Evolutionary conservation across 2,888 invertebrate genomes (phyloP).

Genomic region (Laspeyria flexula): DNA sequence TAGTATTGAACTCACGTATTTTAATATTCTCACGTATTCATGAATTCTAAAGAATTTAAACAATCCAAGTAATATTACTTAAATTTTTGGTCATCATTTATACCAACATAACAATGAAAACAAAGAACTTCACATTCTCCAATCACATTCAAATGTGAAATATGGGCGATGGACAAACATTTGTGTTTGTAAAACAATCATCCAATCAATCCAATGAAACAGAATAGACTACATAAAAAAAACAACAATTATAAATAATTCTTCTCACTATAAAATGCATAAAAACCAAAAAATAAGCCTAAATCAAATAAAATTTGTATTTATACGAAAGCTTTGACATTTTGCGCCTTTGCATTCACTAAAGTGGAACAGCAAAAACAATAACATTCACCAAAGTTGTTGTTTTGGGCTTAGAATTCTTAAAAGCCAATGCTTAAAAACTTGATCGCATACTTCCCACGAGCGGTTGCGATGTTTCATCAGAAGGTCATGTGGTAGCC

Average conservation of each 20-base stretch:
- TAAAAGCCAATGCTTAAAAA: neutral
- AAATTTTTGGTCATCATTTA: neutral
- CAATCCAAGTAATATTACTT: neutral
- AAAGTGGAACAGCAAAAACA: too few species aligned
- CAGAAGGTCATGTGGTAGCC: slow-evolving; percentile 26
- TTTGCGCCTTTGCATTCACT: too few species aligned
- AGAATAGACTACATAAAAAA: too few species aligned
- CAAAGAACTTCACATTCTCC: neutral
- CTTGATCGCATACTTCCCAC: slow-evolving; percentile 28
- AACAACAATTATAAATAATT: too few species aligned
- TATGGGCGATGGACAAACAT: too few species aligned
- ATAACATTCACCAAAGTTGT: slow-evolving; percentile 5
- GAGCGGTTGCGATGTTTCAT: slow-evolving; percentile 21
- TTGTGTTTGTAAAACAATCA: too few species aligned
- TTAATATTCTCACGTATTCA: slow-evolving; percentile 16
- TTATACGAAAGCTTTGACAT: neutral
- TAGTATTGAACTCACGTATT: slow-evolving; percentile 20
- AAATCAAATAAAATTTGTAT: neutral
- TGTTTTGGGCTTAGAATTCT: slow-evolving; percentile 4
- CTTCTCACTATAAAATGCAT: neutral
- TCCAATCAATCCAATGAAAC: too few species aligned
- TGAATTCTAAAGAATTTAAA: slow-evolving; percentile 1
- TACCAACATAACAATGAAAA: neutral
- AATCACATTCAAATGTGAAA: neutral
- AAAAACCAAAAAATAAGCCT: neutral